Evolutionary conservation across 2,113 vertebrate species (phyloP), one percentile per base, ranked within the genome.

Genomic region (Pan paniscus): DNA sequence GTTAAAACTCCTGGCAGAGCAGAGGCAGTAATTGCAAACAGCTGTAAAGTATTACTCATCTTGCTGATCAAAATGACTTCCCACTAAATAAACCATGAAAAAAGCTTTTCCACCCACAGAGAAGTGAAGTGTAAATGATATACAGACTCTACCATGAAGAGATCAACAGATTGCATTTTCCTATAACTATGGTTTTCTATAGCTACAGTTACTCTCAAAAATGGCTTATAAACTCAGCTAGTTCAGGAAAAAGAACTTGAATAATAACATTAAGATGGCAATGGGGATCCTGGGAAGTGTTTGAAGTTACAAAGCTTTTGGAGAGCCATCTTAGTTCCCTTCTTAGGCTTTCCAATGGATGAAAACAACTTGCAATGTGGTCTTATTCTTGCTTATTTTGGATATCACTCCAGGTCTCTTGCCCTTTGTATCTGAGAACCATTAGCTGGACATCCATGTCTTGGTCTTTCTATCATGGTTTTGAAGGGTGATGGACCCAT

Each of bases 1-100:
- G 97, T 98, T 98, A 98, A 98, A 99, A 98, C 98, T 98, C 89
- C 99, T 99, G 99, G 99, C 99, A 99, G 98, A 97, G 99, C 98
- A 99, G 99, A 99, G 99, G 99, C 99, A 99, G 98, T 99, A 99
- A 99, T 99, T 99, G 99, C 99, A 99, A 99, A 99, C 99, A 99
- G 98, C 98, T 99, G 99, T 99, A 99, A 99, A 99, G 98, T 99
- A 99, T 99, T 99, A 99, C 99, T 99, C 99, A 99, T 99, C 99
- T 97, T 98, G 98, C 99, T 99, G 99, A 99, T 99, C 99, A 99
- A 99, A 99, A 99, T 99, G 99, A 99, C 99, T 99, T 98, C 99
- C 99, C 99, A 99, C 99, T 99, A 99, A 99, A 99, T 99, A 99
- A 99, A 99, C 99, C 99, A 99, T 99, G 99, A 99, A 99, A 99